These are phyloP conservation scores for Atractosteus spatula DNA, from an alignment of 2,113 vertebrate species.

Conservation along the genomic window DNA sequence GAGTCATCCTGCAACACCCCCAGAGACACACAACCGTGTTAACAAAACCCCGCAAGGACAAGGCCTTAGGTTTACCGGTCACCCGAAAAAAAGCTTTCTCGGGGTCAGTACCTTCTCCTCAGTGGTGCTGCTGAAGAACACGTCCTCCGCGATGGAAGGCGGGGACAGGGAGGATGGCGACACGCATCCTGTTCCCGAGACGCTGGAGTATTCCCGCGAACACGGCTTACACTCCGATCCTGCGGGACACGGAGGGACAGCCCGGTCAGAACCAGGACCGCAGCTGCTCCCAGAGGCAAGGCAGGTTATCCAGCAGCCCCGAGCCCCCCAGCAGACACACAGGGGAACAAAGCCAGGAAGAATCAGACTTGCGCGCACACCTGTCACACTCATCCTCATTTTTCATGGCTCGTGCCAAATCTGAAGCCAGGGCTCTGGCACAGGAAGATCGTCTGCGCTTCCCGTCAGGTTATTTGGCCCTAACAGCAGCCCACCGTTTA, in stretches of 20 bases:
- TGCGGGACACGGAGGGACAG: conserved; percentile 34
- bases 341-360: too few relatives aligned
- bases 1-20: conserved; percentile 62
- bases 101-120: conserved; percentile 67
- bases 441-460: too few relatives aligned
- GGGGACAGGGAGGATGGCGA: conserved; percentile 59
- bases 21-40: neutral
- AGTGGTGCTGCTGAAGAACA: conserved; percentile 54
- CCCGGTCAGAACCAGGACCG: too few relatives aligned
- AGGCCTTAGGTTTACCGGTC: too few relatives aligned
- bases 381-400: too few relatives aligned
- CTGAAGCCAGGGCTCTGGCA: too few relatives aligned
- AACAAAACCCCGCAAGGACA: too few relatives aligned
- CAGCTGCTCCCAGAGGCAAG: neutral
- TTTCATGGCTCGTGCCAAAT: too few relatives aligned
- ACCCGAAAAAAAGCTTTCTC: too few relatives aligned
- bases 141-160: conserved; percentile 58
- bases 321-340: conserved; percentile 15
- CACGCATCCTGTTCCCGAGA: conserved; percentile 37
- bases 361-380: too few relatives aligned
- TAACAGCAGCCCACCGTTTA: too few relatives aligned
- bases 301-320: neutral
- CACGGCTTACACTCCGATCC: conserved; percentile 79
- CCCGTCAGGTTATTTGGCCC: too few relatives aligned
- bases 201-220: conserved; percentile 36